Evolutionary conservation across 2,113 vertebrate genomes (phyloP).

Genomic region (Albula glossodonta): DNA sequence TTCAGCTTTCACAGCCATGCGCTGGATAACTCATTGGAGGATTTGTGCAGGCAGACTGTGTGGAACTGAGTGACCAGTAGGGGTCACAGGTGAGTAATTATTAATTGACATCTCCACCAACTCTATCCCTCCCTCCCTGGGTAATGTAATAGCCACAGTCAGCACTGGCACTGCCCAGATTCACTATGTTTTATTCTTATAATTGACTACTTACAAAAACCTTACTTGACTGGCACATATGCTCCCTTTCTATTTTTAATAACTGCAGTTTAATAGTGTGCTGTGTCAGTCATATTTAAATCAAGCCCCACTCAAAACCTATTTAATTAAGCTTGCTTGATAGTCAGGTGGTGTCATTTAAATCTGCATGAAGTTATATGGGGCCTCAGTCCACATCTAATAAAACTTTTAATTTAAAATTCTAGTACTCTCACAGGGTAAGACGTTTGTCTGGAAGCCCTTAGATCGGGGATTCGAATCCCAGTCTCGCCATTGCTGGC

Average conservation of each 20-base stretch:
- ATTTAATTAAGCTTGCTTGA: conserved; percentile 40
- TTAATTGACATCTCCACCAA: too few species aligned
- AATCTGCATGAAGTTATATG: conserved; percentile 29
- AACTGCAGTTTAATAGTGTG: conserved; percentile 30
- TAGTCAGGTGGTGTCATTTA: conserved; percentile 31
- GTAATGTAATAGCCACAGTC: too few species aligned
- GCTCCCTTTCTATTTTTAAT: conserved; percentile 26
- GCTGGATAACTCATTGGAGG: too few species aligned
- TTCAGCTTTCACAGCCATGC: too few species aligned
- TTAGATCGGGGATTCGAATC: too few species aligned
- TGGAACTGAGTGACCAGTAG: too few species aligned
- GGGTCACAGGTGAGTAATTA: too few species aligned
- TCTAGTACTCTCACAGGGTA: conserved; percentile 27
- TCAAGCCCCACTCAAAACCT: conserved; percentile 28
- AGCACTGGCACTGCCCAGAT: neutral
- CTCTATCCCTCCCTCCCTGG: too few species aligned
- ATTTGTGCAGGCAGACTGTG: too few species aligned
- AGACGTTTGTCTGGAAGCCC: too few species aligned
- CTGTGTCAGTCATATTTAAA: conserved; percentile 30
- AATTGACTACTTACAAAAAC: conserved; percentile 19
- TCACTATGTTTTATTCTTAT: conserved; percentile 19
- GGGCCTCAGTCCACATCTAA: conserved; percentile 25
- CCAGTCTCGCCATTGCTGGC: too few species aligned
- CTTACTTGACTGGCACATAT: conserved; percentile 10
- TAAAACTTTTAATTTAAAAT: conserved; percentile 26